Conservation (phyloP, 2,113 vertebrate species). For the Hippocampus comes region DNA sequence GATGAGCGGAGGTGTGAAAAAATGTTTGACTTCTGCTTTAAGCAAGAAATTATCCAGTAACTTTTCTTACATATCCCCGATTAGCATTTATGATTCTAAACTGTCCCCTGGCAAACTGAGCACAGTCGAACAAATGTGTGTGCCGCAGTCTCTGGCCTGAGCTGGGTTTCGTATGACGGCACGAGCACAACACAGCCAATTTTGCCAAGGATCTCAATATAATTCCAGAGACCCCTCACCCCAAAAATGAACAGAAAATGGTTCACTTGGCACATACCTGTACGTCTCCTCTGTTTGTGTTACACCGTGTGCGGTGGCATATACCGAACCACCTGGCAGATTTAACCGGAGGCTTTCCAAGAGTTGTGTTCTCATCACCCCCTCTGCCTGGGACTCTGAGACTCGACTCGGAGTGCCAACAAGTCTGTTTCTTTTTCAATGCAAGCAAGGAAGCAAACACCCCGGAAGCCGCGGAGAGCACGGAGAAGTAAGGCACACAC, state of each 20-base stretch:
- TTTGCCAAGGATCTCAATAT: neutral
- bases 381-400: constrained; percentile 21
- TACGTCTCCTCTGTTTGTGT: constrained; percentile 6
- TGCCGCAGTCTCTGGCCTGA: too few species aligned
- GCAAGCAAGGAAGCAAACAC: constrained; percentile 17
- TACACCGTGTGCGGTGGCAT: constrained; percentile 22
- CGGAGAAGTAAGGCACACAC: neutral
- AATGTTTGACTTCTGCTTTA: too few species aligned
- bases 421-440: constrained; percentile 17
- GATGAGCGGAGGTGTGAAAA: too few species aligned
- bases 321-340: constrained; percentile 40
- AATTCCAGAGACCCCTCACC: constrained; percentile 35
- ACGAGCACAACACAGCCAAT: neutral
- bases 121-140: neutral
- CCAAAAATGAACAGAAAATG: constrained; percentile 29
- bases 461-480: neutral
- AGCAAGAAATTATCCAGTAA: neutral
- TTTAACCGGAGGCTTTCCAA: constrained; percentile 52
- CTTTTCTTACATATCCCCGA: neutral
- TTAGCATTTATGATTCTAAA: too few species aligned
- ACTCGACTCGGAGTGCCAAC: constrained; percentile 29
- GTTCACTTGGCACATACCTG: neutral
- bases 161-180: neutral
- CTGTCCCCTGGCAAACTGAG: neutral
- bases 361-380: constrained; percentile 40